Conservation (phyloP, 2,888 invertebrate genomes). For the Eumerus sabulonum region DNA sequence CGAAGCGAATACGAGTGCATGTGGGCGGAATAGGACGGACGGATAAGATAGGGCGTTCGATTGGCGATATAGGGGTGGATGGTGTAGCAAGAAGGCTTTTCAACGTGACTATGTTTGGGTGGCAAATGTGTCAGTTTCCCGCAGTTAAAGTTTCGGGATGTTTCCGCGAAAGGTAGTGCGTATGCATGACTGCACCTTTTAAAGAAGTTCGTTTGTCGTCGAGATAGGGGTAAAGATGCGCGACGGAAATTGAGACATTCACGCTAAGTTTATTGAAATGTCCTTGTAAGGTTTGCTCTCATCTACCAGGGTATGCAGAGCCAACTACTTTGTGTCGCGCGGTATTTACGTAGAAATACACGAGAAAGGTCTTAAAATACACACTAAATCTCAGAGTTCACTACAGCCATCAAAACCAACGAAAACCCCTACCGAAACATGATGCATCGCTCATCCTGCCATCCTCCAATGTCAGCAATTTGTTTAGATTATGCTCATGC, state of each 20-base stretch:
- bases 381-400: too few relatives aligned
- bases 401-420: too few relatives aligned
- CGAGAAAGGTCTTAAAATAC: too few relatives aligned
- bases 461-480: slow-evolving; percentile 57
- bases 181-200: slow-evolving; percentile 45
- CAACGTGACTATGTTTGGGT: slow-evolving; percentile 29
- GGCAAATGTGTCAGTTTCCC: not conserved
- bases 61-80: slow-evolving; percentile 11
- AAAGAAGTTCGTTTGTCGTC: not conserved
- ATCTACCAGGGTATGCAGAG: too few relatives aligned
- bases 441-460: slow-evolving; percentile 44
- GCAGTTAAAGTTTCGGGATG: slow-evolving; percentile 20
- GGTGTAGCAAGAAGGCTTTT: slow-evolving; percentile 4
- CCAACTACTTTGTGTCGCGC: too few relatives aligned
- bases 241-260: slow-evolving; percentile 61
- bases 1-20: not conserved
- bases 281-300: too few relatives aligned
- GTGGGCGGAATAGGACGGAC: not conserved
- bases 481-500: slow-evolving; percentile 68
- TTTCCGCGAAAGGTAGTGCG: slow-evolving; percentile 35
- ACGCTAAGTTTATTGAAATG: slow-evolving; percentile 44
- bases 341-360: too few relatives aligned
- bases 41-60: slow-evolving; percentile 17
- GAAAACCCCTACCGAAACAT: slow-evolving; percentile 16
- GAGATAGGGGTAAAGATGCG: slow-evolving; percentile 38